Conservation (phyloP, 1,140 invertebrate species). For the Zaprionus africanus region DNA sequence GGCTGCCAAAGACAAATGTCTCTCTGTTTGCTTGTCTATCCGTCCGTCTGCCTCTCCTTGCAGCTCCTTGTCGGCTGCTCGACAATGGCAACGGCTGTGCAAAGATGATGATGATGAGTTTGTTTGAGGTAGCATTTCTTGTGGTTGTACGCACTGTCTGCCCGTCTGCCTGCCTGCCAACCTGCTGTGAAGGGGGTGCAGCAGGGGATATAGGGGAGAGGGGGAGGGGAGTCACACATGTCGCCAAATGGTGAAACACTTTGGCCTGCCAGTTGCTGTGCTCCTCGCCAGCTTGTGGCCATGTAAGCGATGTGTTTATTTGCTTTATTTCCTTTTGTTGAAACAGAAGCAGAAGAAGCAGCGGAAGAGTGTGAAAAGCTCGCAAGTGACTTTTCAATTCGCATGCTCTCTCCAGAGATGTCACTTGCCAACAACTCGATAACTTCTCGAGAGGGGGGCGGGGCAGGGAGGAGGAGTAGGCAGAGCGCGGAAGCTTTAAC, state of each 20-base stretch:
- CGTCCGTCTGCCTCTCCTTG: constrained; percentile 6
- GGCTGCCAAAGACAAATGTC: constrained; percentile 36
- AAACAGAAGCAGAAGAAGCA: constrained; percentile 24
- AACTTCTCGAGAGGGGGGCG: constrained; percentile 12
- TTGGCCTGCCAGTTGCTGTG: constrained; percentile 3
- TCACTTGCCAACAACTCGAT: constrained; percentile 40
- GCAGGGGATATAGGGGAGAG: not conserved
- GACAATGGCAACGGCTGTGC: constrained; percentile 52
- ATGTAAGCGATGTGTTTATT: constrained; percentile 77
- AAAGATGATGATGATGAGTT: constrained; percentile 41
- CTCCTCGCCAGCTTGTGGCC: constrained; percentile 16
- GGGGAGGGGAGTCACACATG: constrained; percentile 56
- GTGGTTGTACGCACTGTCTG: not conserved
- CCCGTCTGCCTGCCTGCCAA: not conserved
- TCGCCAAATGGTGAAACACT: constrained; percentile 66
- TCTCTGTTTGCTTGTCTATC: constrained; percentile 6
- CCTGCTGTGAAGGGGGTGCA: not conserved
- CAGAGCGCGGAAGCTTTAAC: not conserved
- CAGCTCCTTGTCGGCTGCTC: constrained; percentile 33
- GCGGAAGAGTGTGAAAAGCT: constrained; percentile 16
- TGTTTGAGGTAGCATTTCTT: constrained; percentile 38
- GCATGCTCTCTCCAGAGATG: constrained; percentile 27
- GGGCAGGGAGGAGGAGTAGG: not conserved
- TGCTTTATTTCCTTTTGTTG: constrained; percentile 70
- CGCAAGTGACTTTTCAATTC: constrained; percentile 60